Percentiles rank a stretch among this genome's conserved stretches.
These are phyloP conservation scores for Pteruthius melanotis DNA, from an alignment of 2,113 vertebrate genomes.

Conservation along the genomic window DNA sequence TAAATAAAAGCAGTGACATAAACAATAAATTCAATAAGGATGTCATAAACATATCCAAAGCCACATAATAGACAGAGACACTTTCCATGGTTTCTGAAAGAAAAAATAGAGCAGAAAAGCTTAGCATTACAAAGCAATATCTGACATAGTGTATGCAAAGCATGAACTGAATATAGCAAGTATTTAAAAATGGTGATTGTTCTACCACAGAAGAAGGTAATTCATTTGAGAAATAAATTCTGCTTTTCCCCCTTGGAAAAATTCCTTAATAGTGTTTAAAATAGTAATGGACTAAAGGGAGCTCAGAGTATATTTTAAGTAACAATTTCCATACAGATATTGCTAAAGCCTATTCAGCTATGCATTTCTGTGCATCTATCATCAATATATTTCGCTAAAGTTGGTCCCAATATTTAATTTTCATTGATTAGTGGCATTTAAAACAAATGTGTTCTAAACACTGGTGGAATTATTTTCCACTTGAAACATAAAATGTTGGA, in stretches of 20 bases:
- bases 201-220: neutral
- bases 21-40: neutral
- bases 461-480: neutral
- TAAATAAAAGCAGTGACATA: neutral
- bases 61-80: neutral
- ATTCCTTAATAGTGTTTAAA: constrained; percentile 13
- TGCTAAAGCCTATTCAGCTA: neutral
- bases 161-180: neutral
- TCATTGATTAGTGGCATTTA: neutral
- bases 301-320: neutral
- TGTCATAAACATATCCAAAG: neutral
- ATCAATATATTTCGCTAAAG: neutral
- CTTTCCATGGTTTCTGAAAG: neutral
- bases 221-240: constrained; percentile 27
- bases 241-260: neutral
- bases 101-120: neutral
- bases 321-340: neutral
- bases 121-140: neutral
- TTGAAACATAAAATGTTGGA: neutral
- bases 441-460: neutral
- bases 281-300: neutral
- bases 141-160: neutral
- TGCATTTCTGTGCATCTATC: neutral
- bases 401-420: neutral
- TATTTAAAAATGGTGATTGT: constrained; percentile 22